Evolutionary conservation across 2,797 vertebrate genomes (phyloP), one percentile per base, ranked within the genome.

Genomic region (Acestrorhynchus altus): DNA sequence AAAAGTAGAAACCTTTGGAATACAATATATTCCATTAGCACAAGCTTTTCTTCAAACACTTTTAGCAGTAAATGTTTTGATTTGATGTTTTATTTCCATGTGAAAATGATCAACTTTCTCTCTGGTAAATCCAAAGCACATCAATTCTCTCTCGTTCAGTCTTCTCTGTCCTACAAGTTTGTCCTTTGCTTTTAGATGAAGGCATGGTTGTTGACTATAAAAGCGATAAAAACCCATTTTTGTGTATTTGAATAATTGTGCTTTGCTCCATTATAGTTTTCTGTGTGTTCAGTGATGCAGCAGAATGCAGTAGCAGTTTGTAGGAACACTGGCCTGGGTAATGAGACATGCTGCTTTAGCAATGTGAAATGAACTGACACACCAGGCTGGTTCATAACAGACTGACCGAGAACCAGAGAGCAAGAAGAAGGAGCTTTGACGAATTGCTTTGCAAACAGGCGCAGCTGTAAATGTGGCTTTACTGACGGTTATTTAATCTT

Each of bases 321-420:
- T 57, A 15, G 35, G 15, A 31, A 68, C 28, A 26, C 54, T 46
- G 51, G 26, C 8, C 6, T 31, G 39, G 24, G 40, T 47, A 35
- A 69, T 77, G 54, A 39, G 35, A 54, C 54, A 66, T 56, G 16
- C 31, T 26, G 7, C 31, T 26, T 15, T 28, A 11, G 28, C 26
- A 28, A 7, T 66, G 63, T 66, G 22, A 66, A 66, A 66, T 66
- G 42, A 40, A 46, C 40, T 46, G 63, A 22, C 40, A 46, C 42
- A 7, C 63, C 12, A 46, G 20, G 24, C 63, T 46, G 24, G 40
- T 22, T 66, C 40, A 42, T 44, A 64, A 66, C 40, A 24, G 63
- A 66, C 40, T 66, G 63, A 16, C 63, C 42, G 3, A 44, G 60
- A 64, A 13, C 18, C 60, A 64, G 18, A 42, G n/a, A 22, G 39